Evolutionary conservation across 2,888 invertebrate species (phyloP).

Genomic region (Agriopis leucophaearia): DNA sequence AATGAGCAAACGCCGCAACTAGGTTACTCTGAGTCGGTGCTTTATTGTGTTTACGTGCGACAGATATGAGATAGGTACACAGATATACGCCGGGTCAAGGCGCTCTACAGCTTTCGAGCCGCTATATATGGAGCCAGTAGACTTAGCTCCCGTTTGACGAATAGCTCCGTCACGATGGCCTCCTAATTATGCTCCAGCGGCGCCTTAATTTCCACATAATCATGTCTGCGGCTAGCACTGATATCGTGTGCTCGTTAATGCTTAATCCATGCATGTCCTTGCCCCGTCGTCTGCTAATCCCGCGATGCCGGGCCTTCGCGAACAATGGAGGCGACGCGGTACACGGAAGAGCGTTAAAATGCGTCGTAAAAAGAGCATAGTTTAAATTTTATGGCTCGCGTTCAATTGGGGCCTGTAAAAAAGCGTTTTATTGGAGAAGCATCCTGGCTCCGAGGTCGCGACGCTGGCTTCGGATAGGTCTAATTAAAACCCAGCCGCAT

Average conservation of each 20-base stretch:
- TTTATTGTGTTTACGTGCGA: slow-evolving; percentile 85
- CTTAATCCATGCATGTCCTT: slow-evolving; percentile 76
- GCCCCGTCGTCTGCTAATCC: slow-evolving; percentile 63
- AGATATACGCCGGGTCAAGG: slow-evolving; percentile 80
- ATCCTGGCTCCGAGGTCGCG: slow-evolving; percentile 82
- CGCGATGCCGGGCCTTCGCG: slow-evolving; percentile 54
- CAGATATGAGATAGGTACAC: slow-evolving; percentile 83
- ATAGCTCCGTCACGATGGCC: slow-evolving; percentile 52
- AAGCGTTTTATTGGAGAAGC: slow-evolving; percentile 82
- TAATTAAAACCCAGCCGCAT: slow-evolving; percentile 80
- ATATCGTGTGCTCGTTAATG: slow-evolving; percentile 67
- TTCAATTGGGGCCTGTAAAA: slow-evolving; percentile 85
- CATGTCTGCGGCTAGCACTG: slow-evolving; percentile 64
- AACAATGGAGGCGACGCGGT: slow-evolving; percentile 75
- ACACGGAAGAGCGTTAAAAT: slow-evolving; percentile 81
- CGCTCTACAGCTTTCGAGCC: slow-evolving; percentile 81
- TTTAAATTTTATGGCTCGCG: slow-evolving; percentile 81
- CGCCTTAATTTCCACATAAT: slow-evolving; percentile 74
- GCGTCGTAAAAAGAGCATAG: slow-evolving; percentile 81
- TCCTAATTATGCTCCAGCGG: slow-evolving; percentile 62
- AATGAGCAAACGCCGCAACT: slow-evolving; percentile 78
- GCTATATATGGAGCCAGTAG: slow-evolving; percentile 75
- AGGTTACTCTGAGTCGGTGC: slow-evolving; percentile 78
- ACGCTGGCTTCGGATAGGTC: slow-evolving; percentile 71
- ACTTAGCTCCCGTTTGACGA: slow-evolving; percentile 72